Conservation (phyloP, 2,888 invertebrate species). For the Luperina testacea region DNA sequence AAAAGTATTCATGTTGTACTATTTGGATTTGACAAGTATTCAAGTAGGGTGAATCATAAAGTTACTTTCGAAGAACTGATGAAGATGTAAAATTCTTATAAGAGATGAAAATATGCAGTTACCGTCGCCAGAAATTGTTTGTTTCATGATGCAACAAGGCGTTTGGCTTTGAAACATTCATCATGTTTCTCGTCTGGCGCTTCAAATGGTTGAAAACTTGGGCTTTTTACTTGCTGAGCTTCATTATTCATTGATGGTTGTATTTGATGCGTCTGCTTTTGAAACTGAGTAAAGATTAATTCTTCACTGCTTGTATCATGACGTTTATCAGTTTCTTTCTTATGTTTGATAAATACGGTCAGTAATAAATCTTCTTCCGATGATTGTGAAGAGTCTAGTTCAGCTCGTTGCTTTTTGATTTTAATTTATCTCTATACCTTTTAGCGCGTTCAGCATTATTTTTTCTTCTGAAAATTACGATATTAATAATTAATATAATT, state of each 20-base stretch:
- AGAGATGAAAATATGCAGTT: neutral
- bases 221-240: neutral
- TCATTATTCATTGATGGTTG: neutral
- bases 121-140: neutral
- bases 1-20: neutral
- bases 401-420: neutral
- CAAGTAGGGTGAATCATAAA: neutral
- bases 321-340: neutral
- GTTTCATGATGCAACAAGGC: neutral
- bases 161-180: neutral
- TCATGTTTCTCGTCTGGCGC: neutral
- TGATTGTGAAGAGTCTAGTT: neutral
- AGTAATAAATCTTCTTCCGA: neutral
- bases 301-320: neutral
- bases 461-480: conserved; percentile 1
- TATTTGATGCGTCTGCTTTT: neutral
- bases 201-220: neutral
- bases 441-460: neutral
- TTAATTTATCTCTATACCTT: conserved; percentile 9
- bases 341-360: neutral
- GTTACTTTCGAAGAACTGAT: neutral
- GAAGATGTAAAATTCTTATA: neutral
- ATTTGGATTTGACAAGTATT: neutral
- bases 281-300: neutral
- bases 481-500: neutral